Base-by-base conservation (phyloP, 2,113 vertebrate species). In the Egretta garzetta region DNA sequence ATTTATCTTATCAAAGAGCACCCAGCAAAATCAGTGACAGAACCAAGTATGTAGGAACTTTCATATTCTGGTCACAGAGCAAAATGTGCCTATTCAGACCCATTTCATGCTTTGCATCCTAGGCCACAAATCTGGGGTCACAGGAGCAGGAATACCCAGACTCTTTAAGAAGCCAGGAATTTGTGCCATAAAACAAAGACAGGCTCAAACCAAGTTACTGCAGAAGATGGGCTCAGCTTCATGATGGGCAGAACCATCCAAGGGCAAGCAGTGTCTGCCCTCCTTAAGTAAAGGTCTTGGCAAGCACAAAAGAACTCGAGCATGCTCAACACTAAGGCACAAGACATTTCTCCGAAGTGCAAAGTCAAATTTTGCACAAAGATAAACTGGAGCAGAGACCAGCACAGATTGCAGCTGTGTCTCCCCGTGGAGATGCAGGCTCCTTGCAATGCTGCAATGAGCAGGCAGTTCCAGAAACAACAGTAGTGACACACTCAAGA, bases 221-320 rank as follows among this genome's bases (percentile, higher is more conserved):
- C 50, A 86, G 55, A 63, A 53, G 26, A 77, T 8, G 15, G 47
- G 47, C 27, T 88, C 66, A 49, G 50, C 62, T 90, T 91, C 41
- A 67, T 14, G 17, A 12, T 6, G 81, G 55, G 53, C 43, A 85
- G 52, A 79, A 58, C 26, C 22, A 66, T 41, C 55, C 0, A 0
- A 71, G 13, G 37, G 32, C 41, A 70, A 87, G 30, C 22, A n/a
- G 35, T 52, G 24, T 10, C n/a, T 62, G 35, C 12, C 27, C 58
- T 70, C 43, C 45, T 60, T 12, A 50, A 86, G 50, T 27, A 58
- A 55, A 71, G 20, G 37, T 37, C 23, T 5, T 89, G 66, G 26
- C 60, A 81, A 58, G 50, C 45, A 90, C 59, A 32, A 68, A 67
- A 24, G n/a, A 87, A 49, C 17, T 33, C 28, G 9, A 74, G 83